These are phyloP conservation scores for Sylvilagus floridanus DNA, from an alignment of 2,797 vertebrate species.

Conservation along the genomic window DNA sequence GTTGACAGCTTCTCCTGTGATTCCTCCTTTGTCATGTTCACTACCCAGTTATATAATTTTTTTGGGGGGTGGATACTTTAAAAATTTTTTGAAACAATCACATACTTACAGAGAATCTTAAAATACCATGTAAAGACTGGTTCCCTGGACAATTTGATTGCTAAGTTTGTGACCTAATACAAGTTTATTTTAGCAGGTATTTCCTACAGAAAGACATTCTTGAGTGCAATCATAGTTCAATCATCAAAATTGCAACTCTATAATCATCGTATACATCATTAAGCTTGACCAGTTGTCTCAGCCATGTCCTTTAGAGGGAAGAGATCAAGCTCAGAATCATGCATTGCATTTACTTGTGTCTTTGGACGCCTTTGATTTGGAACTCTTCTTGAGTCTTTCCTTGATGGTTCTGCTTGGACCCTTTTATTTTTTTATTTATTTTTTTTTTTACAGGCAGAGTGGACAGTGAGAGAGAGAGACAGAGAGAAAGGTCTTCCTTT, in stretches of 20 bases:
- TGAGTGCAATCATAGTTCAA: neutral
- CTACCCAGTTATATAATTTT: neutral
- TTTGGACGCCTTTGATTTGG: neutral
- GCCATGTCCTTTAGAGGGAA: neutral
- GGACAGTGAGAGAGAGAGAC: too few species aligned
- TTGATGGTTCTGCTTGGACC: neutral
- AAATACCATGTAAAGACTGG: neutral
- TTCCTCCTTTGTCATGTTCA: too few species aligned
- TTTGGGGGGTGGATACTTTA: neutral
- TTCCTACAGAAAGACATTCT: neutral
- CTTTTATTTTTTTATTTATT: too few species aligned
- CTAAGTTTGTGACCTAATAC: constrained; percentile 2
- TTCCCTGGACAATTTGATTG: constrained; percentile 2
- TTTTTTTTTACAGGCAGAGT: too few species aligned
- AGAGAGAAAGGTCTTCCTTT: too few species aligned
- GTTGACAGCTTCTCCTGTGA: too few species aligned
- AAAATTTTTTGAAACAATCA: neutral
- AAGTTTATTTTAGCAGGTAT: constrained; percentile 4
- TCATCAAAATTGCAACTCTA: constrained; percentile 37
- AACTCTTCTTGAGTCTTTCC: neutral
- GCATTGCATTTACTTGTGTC: neutral
- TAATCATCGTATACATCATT: neutral
- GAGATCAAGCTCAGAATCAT: neutral
- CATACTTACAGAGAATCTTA: neutral
- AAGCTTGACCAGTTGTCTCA: neutral